Conservation (phyloP, 30 jellyfish, hydroid and myxozoan species). For the Aurelia aurita complex sp. Pacific region DNA sequence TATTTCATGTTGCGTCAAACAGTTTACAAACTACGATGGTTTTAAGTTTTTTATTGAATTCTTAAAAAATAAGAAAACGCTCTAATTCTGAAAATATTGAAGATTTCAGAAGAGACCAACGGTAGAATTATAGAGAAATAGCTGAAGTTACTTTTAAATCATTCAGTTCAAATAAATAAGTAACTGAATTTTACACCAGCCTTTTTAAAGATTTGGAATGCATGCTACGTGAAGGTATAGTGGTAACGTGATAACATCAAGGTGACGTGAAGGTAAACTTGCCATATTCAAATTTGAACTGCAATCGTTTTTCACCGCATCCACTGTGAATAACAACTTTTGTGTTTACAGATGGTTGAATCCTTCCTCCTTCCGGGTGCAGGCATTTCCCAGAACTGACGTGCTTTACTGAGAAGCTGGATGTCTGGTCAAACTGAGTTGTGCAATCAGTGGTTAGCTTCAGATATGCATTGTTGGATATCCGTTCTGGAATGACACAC, state of each 20-base stretch:
- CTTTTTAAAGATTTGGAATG: too few relatives aligned
- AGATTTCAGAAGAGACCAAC: too few relatives aligned
- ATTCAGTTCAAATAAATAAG: too few relatives aligned
- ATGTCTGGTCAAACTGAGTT: conserved; percentile 15
- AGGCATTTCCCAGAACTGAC: conserved; percentile 23
- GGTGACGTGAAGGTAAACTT: neutral
- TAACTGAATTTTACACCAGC: too few relatives aligned
- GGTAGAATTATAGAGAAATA: too few relatives aligned
- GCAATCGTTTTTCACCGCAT: conserved; percentile 25
- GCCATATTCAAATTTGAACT: conserved; percentile 27
- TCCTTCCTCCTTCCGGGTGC: conserved; percentile 25
- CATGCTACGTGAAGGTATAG: neutral
- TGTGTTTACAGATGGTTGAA: conserved; percentile 14
- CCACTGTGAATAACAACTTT: conserved; percentile 32
- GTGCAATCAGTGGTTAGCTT: neutral
- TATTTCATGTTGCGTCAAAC: too few relatives aligned
- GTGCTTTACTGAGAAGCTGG: conserved; percentile 22
- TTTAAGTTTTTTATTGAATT: too few relatives aligned
- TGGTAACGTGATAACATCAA: neutral
- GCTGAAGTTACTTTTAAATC: too few relatives aligned
- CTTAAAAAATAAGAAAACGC: too few relatives aligned
- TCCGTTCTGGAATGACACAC: conserved; percentile 8
- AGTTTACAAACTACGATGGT: too few relatives aligned
- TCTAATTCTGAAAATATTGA: too few relatives aligned
- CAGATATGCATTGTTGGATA: neutral